Evolutionary conservation across 2,888 invertebrate species (phyloP).

Genomic region (Labia minor): DNA sequence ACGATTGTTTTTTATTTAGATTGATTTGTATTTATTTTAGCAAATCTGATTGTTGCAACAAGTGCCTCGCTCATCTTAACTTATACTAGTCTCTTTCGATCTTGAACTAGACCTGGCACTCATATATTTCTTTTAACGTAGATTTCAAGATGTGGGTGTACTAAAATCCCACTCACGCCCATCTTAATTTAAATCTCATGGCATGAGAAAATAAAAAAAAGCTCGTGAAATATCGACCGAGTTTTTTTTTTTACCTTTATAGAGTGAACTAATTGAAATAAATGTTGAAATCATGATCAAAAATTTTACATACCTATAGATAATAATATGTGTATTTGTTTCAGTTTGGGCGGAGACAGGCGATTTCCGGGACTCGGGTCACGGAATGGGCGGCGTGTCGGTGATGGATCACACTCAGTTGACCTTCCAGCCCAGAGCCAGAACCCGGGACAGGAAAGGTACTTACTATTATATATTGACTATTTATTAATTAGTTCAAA

Average conservation of each 20-base stretch:
- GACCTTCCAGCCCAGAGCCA: conserved; percentile 47
- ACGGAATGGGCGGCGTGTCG: conserved; percentile 47
- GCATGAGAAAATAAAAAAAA: too few relatives aligned
- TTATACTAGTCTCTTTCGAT: background rate
- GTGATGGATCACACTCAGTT: conserved; percentile 59
- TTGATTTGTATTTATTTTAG: too few relatives aligned
- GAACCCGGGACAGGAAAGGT: conserved; percentile 36
- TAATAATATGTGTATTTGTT: conserved; percentile 35
- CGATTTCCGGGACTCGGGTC: conserved; percentile 74
- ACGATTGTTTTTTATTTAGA: too few relatives aligned
- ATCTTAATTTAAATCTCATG: background rate
- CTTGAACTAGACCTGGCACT: background rate
- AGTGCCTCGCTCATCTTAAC: too few relatives aligned
- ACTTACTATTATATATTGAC: conserved; percentile 28
- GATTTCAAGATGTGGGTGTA: background rate
- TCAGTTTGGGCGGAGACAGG: conserved; percentile 84
- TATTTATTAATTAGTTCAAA: too few relatives aligned
- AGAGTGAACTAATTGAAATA: too few relatives aligned
- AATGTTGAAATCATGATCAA: too few relatives aligned
- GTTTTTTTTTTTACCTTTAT: background rate
- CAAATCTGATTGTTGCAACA: background rate
- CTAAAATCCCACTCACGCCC: background rate
- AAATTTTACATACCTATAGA: background rate
- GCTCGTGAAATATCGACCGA: background rate
- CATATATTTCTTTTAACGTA: background rate